Percentiles rank a stretch among this genome's conserved stretches.
Evolutionary conservation across 2,888 invertebrate species (phyloP).

Genomic region (Drosophila colorata): DNA sequence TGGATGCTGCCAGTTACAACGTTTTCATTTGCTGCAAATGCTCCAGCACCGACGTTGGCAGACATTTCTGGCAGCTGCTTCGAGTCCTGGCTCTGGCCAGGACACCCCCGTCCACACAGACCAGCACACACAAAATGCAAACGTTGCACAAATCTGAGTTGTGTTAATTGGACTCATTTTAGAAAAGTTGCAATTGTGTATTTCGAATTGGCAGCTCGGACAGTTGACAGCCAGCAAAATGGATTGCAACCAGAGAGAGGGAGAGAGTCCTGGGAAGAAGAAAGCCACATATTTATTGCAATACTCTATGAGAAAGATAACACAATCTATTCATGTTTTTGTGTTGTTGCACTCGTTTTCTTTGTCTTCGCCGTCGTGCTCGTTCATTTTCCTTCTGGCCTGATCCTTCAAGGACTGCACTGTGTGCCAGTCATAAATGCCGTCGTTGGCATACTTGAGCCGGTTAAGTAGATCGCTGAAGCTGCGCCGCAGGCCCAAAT

Average conservation of each 20-base stretch:
- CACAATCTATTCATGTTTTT: neutral
- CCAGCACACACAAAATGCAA: constrained; percentile 59
- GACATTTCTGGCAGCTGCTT: constrained; percentile 68
- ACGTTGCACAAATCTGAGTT: constrained; percentile 76
- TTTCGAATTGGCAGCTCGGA: constrained; percentile 71
- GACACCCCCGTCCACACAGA: constrained; percentile 4
- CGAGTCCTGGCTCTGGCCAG: constrained; percentile 10
- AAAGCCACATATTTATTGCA: constrained; percentile 1
- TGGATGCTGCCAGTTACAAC: constrained; percentile 81
- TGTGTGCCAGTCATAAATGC: constrained; percentile 44
- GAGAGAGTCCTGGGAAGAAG: neutral
- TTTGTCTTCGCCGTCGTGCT: neutral
- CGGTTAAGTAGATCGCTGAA: constrained; percentile 25
- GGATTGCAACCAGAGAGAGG: constrained; percentile 12
- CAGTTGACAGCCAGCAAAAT: constrained; percentile 36
- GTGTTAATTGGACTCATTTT: constrained; percentile 79
- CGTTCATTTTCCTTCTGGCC: too few species aligned
- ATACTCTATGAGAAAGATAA: neutral
- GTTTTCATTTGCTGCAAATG: constrained; percentile 74
- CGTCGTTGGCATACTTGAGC: constrained; percentile 9
- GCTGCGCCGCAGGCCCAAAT: constrained; percentile 16
- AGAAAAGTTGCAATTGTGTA: constrained; percentile 67
- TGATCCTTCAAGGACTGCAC: neutral
- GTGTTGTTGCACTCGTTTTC: neutral
- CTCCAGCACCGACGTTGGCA: constrained; percentile 39